These are phyloP conservation scores for Diacarnus erythraeanus DNA, from an alignment of 37 sponge, comb jelly and placozoan species.

Conservation along the genomic window DNA sequence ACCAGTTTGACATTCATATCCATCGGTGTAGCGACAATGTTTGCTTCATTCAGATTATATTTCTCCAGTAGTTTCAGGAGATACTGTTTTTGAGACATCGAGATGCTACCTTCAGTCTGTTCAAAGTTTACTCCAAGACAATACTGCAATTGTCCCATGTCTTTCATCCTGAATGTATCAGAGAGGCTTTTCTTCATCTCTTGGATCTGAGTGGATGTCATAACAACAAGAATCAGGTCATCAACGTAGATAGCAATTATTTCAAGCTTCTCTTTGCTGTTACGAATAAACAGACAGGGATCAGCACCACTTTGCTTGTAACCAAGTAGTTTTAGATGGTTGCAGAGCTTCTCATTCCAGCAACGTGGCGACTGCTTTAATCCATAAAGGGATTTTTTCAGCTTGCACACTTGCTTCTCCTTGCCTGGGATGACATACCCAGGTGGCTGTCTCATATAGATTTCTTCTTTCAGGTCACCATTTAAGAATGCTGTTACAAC, in stretches of 20 bases:
- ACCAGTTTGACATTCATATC: constrained; percentile 33
- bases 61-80: constrained; percentile 34
- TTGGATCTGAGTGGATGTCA: neutral
- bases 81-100: constrained; percentile 47
- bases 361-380: constrained; percentile 56
- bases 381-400: constrained; percentile 33
- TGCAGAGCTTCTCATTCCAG: constrained; percentile 44
- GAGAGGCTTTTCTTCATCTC: constrained; percentile 21
- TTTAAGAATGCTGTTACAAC: constrained; percentile 60
- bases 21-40: constrained; percentile 40
- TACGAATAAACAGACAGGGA: constrained; percentile 41
- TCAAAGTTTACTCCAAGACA: constrained; percentile 42
- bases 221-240: constrained; percentile 29
- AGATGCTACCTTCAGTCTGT: constrained; percentile 6
- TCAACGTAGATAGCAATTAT: constrained; percentile 13
- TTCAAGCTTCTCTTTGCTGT: neutral
- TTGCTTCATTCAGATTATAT: constrained; percentile 42
- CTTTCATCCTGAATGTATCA: constrained; percentile 44
- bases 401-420: constrained; percentile 16
- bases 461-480: constrained; percentile 52
- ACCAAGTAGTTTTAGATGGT: constrained; percentile 44
- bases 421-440: constrained; percentile 13
- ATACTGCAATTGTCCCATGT: constrained; percentile 55
- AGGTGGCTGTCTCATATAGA: constrained; percentile 60
- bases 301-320: constrained; percentile 43